Evolutionary conservation across 2,888 invertebrate genomes (phyloP).

Genomic region (Dyspetes luteomarginatus): DNA sequence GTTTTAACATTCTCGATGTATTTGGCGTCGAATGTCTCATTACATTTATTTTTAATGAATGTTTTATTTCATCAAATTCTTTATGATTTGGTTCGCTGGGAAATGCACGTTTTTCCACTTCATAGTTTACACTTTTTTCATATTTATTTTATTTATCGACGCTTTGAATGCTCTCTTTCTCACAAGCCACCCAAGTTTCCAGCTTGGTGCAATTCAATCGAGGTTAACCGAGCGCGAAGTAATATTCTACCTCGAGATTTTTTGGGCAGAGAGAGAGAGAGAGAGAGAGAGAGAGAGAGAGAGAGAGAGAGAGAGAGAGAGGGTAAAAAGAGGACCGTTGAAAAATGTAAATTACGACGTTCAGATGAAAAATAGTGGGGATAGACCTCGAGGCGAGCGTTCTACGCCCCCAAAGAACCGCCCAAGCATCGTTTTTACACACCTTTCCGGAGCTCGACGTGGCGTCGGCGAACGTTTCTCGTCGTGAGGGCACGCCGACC

Average conservation of each 20-base stretch:
- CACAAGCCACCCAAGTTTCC: constrained; percentile 41
- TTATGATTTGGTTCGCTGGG: too few species aligned
- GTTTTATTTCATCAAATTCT: too few species aligned
- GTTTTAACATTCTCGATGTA: too few species aligned
- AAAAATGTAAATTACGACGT: constrained; percentile 60
- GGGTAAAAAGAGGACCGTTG: constrained; percentile 49
- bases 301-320: constrained; percentile 24
- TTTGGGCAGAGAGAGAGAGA: neutral
- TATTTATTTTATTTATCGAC: neutral
- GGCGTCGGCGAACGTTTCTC: constrained; percentile 48
- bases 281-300: constrained; percentile 1
- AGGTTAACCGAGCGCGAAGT: constrained; percentile 48
- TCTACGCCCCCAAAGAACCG: constrained; percentile 60
- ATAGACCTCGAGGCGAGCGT: constrained; percentile 40
- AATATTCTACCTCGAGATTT: constrained; percentile 31
- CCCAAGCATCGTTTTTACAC: constrained; percentile 65
- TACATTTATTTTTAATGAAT: too few species aligned
- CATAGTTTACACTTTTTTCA: neutral
- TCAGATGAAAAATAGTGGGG: neutral
- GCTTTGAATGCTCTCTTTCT: neutral
- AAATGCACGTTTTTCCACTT: constrained; percentile 15
- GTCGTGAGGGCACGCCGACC: constrained; percentile 42
- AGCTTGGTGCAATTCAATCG: constrained; percentile 44
- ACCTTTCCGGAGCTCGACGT: constrained; percentile 57
- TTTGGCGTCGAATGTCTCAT: too few species aligned